A percentile compares a stretch with the other conserved stretches of the same genome.
Evolutionary conservation across 2,888 invertebrate genomes (phyloP).

Genomic region (Athrips mouffetella): DNA sequence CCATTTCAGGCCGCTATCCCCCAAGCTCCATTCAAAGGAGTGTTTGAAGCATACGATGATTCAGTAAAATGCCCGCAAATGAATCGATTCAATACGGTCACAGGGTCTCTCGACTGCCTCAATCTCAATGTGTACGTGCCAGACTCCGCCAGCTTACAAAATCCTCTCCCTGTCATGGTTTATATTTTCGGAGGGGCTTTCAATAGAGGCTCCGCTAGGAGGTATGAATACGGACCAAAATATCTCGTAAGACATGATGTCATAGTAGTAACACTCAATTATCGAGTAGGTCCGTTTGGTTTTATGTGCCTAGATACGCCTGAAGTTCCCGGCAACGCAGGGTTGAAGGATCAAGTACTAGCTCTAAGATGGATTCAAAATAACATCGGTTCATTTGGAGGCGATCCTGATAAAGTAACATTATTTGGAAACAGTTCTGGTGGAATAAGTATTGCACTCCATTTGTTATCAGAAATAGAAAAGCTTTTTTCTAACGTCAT

Average conservation of each 20-base stretch:
- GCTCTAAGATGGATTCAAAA: constrained; percentile 28
- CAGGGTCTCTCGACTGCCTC: constrained; percentile 35
- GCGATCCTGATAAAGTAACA: constrained; percentile 24
- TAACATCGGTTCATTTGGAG: constrained; percentile 28
- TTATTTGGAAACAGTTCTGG: constrained; percentile 28
- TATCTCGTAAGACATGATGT: constrained; percentile 29
- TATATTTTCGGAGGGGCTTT: constrained; percentile 30
- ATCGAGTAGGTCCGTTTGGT: constrained; percentile 29
- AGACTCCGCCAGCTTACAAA: constrained; percentile 14
- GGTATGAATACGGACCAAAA: constrained; percentile 26
- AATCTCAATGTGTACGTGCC: constrained; percentile 34
- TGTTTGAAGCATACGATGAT: constrained; percentile 38
- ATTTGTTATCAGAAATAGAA: constrained; percentile 39
- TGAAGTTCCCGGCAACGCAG: constrained; percentile 29
- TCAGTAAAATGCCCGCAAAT: constrained; percentile 38
- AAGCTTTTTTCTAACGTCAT: constrained; percentile 46
- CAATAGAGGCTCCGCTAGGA: constrained; percentile 17
- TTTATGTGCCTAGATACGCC: constrained; percentile 30
- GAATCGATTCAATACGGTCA: constrained; percentile 29
- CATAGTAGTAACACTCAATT: constrained; percentile 31
- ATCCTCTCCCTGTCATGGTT: constrained; percentile 25
- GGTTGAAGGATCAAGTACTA: constrained; percentile 27
- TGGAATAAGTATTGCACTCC: constrained; percentile 27
- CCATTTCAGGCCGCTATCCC: constrained; percentile 8
- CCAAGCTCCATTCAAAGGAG: constrained; percentile 25